Percentiles rank a stretch among this genome's conserved stretches.
These are phyloP conservation scores for Lagopus muta DNA, from an alignment of 2,113 vertebrate species.

Conservation along the genomic window DNA sequence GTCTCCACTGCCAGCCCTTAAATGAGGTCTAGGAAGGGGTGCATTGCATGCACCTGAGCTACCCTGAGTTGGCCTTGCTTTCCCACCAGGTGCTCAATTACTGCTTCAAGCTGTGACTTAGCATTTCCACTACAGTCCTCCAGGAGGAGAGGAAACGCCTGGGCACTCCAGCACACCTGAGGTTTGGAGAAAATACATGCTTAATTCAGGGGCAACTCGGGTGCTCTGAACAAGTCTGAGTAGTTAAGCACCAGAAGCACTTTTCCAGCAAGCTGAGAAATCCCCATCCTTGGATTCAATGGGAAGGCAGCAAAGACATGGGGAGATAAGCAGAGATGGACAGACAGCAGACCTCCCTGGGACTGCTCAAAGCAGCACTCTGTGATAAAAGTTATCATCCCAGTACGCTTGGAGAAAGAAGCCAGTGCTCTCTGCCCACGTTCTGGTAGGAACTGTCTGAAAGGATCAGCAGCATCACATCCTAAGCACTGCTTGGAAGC, in stretches of 20 bases:
- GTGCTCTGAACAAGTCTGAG: background rate
- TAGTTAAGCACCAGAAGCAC: background rate
- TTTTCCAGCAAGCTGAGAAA: background rate
- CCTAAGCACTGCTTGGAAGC: background rate
- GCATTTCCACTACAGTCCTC: background rate
- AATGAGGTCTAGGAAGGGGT: no score
- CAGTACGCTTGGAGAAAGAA: background rate
- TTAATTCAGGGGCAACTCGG: fast-evolving
- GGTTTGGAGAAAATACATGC: background rate
- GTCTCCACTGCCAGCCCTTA: no score
- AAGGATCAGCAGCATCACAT: fast-evolving
- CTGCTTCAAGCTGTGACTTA: no score
- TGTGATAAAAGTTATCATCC: fast-evolving
- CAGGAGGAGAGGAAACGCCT: background rate
- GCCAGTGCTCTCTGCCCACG: background rate
- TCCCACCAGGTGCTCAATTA: no score
- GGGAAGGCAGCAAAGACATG: background rate
- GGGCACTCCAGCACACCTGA: background rate
- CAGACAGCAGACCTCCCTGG: background rate
- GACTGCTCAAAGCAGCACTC: background rate
- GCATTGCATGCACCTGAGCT: no score
- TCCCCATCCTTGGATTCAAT: background rate
- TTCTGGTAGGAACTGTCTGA: background rate
- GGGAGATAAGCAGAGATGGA: background rate
- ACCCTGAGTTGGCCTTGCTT: no score